phyloP scores from a whole-genome alignment of 2,797 vertebrate species.

The Tolypeutes matacus region DNA sequence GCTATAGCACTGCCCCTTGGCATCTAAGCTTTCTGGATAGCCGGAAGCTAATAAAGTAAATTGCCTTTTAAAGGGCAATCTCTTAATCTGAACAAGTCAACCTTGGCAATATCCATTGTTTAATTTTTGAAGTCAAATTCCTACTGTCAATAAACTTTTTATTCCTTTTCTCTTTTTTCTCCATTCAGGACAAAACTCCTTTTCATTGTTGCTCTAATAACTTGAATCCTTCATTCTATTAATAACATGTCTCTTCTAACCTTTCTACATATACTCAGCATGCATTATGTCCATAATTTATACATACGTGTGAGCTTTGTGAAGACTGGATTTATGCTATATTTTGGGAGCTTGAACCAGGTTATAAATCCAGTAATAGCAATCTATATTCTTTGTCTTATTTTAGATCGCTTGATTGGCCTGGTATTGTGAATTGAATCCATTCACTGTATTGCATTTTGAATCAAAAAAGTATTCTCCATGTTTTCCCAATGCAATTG shows the following conservation, averaged over 20 bases:
- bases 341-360: slow-evolving; percentile 8
- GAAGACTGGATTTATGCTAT: neutral
- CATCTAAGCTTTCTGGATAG: slow-evolving; percentile 20
- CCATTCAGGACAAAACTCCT: neutral
- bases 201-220: neutral
- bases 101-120: slow-evolving; percentile 31
- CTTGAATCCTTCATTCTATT: neutral
- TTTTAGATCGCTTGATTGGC: neutral
- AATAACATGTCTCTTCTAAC: neutral
- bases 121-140: slow-evolving; percentile 35
- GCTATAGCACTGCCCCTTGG: neutral
- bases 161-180: slow-evolving; percentile 11
- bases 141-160: slow-evolving; percentile 30
- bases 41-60: slow-evolving; percentile 55
- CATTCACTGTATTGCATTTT: slow-evolving; percentile 41
- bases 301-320: neutral
- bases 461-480: slow-evolving; percentile 24
- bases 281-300: neutral
- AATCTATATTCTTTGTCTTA: neutral
- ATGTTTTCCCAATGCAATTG: slow-evolving; percentile 52
- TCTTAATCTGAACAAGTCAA: slow-evolving; percentile 25
- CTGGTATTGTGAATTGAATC: neutral
- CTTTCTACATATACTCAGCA: neutral
- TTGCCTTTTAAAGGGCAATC: slow-evolving; percentile 45
- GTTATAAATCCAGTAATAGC: neutral